Evolutionary conservation across 1,140 invertebrate species (phyloP).

Genomic region (Leguminivora glycinivorella): DNA sequence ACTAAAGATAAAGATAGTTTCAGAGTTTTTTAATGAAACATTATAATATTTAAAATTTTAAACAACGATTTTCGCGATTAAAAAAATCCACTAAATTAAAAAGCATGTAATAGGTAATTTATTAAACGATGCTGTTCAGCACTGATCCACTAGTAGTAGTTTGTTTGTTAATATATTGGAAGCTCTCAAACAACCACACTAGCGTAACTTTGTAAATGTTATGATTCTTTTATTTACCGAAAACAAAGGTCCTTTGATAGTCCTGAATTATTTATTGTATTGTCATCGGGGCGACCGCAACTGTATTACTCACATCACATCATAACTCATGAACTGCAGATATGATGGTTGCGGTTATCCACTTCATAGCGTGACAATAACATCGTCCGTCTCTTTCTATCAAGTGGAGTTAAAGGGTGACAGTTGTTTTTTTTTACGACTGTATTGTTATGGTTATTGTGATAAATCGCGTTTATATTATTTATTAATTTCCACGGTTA

Average conservation of each 20-base stretch:
- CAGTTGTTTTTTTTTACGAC: neutral
- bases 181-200: neutral
- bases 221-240: slow-evolving; percentile 14
- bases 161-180: neutral
- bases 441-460: neutral
- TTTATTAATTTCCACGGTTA: neutral
- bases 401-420: no score
- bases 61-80: neutral
- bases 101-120: slow-evolving; percentile 2
- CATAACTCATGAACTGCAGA: neutral
- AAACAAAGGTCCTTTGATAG: slow-evolving; percentile 5
- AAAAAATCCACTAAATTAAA: slow-evolving; percentile 3
- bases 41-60: no score
- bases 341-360: neutral
- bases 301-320: slow-evolving; percentile 4
- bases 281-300: neutral
- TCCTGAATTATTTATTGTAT: slow-evolving; percentile 16
- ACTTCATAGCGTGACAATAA: no score
- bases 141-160: no score
- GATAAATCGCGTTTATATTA: neutral
- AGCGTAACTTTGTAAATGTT: neutral
- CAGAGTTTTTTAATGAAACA: no score
- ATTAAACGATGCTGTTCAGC: no score
- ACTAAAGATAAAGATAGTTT: no score
- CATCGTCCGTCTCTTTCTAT: no score